Conservation (phyloP, 1,140 invertebrate species). For the Oppia nitens region DNA sequence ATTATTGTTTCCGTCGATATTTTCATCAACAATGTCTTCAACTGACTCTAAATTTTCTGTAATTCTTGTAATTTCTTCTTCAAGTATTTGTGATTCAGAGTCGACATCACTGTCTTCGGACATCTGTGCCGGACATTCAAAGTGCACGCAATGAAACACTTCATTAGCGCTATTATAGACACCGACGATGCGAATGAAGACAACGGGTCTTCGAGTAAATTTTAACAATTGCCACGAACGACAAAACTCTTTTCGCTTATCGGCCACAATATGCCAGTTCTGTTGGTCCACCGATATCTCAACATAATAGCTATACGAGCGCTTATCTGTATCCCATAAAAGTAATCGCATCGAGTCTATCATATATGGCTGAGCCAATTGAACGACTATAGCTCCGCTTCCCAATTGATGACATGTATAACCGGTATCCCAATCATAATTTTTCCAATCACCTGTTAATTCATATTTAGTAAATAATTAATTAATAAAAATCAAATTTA, state of each 20-base stretch:
- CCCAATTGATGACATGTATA: constrained; percentile 98
- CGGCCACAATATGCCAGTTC: constrained; percentile 80
- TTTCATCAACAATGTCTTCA: no score
- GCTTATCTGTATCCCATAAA: constrained; percentile 80
- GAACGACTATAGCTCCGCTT: constrained; percentile 75
- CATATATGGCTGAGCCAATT: constrained; percentile 71
- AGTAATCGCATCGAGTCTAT: constrained; percentile 83
- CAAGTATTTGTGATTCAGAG: not conserved
- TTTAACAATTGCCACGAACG: constrained; percentile 91
- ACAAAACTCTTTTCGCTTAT: constrained; percentile 77
- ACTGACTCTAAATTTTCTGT: no score
- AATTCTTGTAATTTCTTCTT: no score
- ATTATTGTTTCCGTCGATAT: no score
- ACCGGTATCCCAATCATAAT: constrained; percentile 96
- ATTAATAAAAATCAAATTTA: not conserved
- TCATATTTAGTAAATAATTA: not conserved
- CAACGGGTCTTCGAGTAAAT: constrained; percentile 72
- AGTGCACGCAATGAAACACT: constrained; percentile 93
- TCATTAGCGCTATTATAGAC: constrained; percentile 91
- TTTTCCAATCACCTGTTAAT: constrained; percentile 77
- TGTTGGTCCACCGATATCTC: constrained; percentile 90
- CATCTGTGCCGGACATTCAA: constrained; percentile 48
- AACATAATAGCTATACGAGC: constrained; percentile 90
- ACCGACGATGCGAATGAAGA: constrained; percentile 70
- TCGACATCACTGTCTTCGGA: constrained; percentile 29